Evolutionary conservation across 2,113 vertebrate species (phyloP), one percentile per base, ranked within the genome.

Genomic region (Istiophorus platypterus): DNA sequence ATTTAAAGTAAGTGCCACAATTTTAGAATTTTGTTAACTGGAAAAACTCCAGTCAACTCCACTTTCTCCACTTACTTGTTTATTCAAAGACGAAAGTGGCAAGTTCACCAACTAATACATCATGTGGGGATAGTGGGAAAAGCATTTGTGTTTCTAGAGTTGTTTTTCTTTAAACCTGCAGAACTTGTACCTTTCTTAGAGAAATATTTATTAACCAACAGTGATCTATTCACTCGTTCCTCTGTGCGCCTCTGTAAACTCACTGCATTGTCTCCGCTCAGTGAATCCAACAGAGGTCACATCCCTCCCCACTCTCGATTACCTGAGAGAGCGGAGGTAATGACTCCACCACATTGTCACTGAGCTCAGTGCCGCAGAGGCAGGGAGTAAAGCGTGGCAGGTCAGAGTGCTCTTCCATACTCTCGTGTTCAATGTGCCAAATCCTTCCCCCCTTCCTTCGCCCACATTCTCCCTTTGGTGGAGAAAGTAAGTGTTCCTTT

Each of bases 341-440:
- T 90, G 88, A 89, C 31, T 94, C 90, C 90, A 85, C 79, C 90
- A 91, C 85, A 89, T 92, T 94, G 89, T 91, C 78, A 51, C 83
- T 51, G 70, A 82, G 80, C 74, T 9, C 75, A 68, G 56, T 14
- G 70, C 81, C n/a, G 41, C 57, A 29, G 73, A 71, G 78, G 51
- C 52, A 73, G 86, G 2, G 78, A 77, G 70, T 26, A 26, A 74
- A 81, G 80, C 45, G 49, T 63, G 69, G 71, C 77, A 51, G 71
- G 81, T 82, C 51, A 2, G 61, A 91, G 73, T 26, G 68, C 73
- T 91, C 83, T 67, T 88, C 88, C 89, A 89, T 90, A 78, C 61
- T 84, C 58, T 3, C 39, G 64, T 1, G 47, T 27, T 57, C 61
- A 26, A 14, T 59, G 56, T 75, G 84, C 92, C 85, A 91, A 81